Evolutionary conservation across 2,888 invertebrate species (phyloP), one percentile per base, ranked within the genome.

Genomic region (Branchinecta sandiegonensis): DNA sequence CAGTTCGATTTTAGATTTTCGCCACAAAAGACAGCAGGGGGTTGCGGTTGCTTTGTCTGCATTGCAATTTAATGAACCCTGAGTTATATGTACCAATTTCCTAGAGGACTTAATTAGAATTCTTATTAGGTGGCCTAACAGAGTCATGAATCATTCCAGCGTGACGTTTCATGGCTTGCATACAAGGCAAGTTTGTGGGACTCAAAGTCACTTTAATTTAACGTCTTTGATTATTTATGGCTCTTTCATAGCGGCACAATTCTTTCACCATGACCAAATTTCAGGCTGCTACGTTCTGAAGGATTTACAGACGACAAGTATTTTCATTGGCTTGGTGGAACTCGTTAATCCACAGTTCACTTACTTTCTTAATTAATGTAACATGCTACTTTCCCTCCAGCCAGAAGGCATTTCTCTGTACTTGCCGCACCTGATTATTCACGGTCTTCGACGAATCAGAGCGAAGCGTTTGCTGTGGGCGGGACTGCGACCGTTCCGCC

Each of bases 71-170:
- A 37, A 37, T 37, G 37, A 37, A 37, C 37, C 37, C 37, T 6
- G 37, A 37, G 37, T 37, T 37, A 37, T 56, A 23, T 56, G 63
- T 56, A 56, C 23, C n/a, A 56, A 17, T 56, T 56, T 56, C 63
- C 23, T 23, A 56, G 23, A 56, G 63, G 10, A 56, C 63, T 56
- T 56, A 56, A 56, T 56, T 56, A 56, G 63, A 56, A 56, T 56
- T 56, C 63, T 56, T 56, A 56, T 56, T 56, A 56, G 63, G 63
- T 56, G 63, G 63, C 14, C 63, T 56, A 56, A 56, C 63, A 56
- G 11, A 56, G 63, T 56, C 23, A 56, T 56, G 9, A 56, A 56
- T 56, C 63, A 56, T 56, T 8, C 23, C 14, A 56, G 10, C n/a
- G 14, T 56, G 63, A 23, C 63, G 23, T n/a, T 11, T 56, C 14